A percentile compares a stretch with the other conserved stretches of the same genome.
These are phyloP conservation scores for Anabacerthia variegaticeps DNA, from an alignment of 2,797 vertebrate species.

Conservation along the genomic window DNA sequence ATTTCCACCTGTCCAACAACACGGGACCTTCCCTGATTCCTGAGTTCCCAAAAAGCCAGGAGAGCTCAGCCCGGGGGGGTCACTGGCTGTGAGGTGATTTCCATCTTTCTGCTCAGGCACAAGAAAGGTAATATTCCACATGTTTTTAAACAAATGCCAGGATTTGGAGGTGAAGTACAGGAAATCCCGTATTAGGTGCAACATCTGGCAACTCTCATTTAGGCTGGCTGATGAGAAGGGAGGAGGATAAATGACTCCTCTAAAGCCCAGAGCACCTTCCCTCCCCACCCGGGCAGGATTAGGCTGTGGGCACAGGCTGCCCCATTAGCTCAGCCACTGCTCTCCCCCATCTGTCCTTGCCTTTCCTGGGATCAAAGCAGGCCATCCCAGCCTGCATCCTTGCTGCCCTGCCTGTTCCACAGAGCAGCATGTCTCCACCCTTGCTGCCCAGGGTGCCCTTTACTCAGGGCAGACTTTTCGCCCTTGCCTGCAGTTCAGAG, in stretches of 20 bases:
- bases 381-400: neutral
- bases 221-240: neutral
- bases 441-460: neutral
- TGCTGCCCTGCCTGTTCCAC: neutral
- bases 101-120: neutral
- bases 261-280: neutral
- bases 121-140: neutral
- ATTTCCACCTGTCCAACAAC: neutral
- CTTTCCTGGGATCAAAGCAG: neutral
- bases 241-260: neutral
- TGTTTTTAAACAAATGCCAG: neutral
- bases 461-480: neutral
- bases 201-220: neutral
- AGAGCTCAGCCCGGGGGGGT: neutral
- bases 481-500: neutral
- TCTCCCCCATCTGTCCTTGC: neutral
- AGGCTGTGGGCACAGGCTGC: neutral
- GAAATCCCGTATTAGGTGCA: neutral
- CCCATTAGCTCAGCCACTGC: accelerated
- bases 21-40: neutral
- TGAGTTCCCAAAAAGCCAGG: neutral
- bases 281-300: neutral
- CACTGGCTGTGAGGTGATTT: neutral
- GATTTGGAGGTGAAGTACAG: neutral
- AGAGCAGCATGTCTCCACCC: neutral